These are phyloP conservation scores for Apotomis turbidana DNA, from an alignment of 2,888 invertebrate species.

Conservation along the genomic window DNA sequence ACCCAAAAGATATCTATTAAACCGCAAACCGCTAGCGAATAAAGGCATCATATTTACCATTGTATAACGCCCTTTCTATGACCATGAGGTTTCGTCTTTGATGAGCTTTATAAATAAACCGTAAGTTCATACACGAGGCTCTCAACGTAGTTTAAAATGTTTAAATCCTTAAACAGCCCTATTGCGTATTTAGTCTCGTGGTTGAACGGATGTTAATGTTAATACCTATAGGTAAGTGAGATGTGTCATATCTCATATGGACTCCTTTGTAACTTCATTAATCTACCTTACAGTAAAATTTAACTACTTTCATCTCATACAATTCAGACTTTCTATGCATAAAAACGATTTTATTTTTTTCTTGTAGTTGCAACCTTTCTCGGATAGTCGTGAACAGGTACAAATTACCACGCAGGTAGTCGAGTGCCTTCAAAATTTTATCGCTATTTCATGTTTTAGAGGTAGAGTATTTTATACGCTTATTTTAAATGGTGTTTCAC, in stretches of 20 bases:
- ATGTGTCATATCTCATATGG: conserved; percentile 7
- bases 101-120: conserved; percentile 15
- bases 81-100: conserved; percentile 18
- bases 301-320: conserved; percentile 33
- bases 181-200: neutral
- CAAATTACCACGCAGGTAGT: conserved; percentile 70
- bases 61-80: conserved; percentile 9
- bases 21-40: conserved; percentile 1
- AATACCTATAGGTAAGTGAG: conserved; percentile 16
- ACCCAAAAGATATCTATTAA: conserved; percentile 13
- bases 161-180: conserved; percentile 2
- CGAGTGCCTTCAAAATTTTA: conserved; percentile 58
- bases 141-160: neutral
- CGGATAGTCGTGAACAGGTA: conserved; percentile 84
- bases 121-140: conserved; percentile 6
- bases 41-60: conserved; percentile 12
- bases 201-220: neutral
- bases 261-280: neutral
- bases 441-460: conserved; percentile 58
- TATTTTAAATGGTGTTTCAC: conserved; percentile 36
- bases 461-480: conserved; percentile 46
- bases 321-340: conserved; percentile 52
- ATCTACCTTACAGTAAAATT: neutral
- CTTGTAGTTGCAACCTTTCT: conserved; percentile 83
- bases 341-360: conserved; percentile 67